These are phyloP conservation scores for Eolophus roseicapilla DNA, from an alignment of 2,113 vertebrate species.

Conservation along the genomic window DNA sequence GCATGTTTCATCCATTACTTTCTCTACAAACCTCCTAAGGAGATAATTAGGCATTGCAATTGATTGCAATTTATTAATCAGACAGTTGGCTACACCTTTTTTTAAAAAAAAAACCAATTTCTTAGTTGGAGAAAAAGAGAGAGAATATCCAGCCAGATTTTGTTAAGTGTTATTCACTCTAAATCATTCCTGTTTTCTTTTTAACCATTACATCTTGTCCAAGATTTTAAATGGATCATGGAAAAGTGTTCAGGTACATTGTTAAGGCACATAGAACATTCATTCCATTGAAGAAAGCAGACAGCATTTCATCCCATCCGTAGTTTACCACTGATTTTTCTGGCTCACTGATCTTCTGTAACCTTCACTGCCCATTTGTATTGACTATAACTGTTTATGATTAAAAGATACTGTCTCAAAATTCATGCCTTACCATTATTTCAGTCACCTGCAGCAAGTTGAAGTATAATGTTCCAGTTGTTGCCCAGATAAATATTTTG, in stretches of 20 bases:
- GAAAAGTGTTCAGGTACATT: background rate
- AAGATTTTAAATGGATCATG: background rate
- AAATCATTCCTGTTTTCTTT: background rate
- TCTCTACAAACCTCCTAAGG: slow-evolving; percentile 57
- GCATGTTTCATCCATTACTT: slow-evolving; percentile 54
- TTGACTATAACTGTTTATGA: background rate
- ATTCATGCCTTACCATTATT: background rate
- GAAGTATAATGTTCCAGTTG: background rate
- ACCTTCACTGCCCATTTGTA: background rate
- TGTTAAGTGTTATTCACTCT: background rate
- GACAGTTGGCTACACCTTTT: slow-evolving; percentile 39
- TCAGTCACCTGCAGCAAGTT: background rate
- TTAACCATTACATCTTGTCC: background rate
- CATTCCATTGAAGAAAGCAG: background rate
- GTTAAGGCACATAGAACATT: background rate
- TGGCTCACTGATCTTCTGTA: background rate
- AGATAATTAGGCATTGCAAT: slow-evolving; percentile 73
- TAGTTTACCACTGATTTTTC: background rate
- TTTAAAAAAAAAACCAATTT: background rate
- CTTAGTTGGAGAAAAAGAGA: background rate
- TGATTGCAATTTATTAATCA: slow-evolving; percentile 79
- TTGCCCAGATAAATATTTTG: background rate
- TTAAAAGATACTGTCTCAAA: background rate
- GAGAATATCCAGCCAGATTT: background rate
- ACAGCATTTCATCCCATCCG: background rate